A percentile compares a stretch with the other conserved stretches of the same genome.
Conservation (phyloP, 2,113 vertebrate species). For the Hiodon tergisus region DNA sequence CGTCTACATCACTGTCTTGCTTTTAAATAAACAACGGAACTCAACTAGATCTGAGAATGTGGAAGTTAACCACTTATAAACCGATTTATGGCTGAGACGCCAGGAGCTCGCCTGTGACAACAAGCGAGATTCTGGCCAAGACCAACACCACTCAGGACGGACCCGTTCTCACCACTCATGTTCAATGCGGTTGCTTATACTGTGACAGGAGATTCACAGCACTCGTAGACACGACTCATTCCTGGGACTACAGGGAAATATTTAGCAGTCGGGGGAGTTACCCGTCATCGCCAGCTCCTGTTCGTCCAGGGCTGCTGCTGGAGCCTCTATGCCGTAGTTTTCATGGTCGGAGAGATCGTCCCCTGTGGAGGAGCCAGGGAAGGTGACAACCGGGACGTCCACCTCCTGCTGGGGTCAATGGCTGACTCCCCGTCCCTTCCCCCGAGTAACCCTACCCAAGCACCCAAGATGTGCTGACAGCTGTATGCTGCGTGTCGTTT, state of each 20-base stretch:
- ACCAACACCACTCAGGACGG: background rate
- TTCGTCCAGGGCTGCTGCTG: slow-evolving; percentile 28
- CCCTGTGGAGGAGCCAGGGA: slow-evolving; percentile 10
- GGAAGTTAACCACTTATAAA: no score
- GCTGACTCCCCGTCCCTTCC: no score
- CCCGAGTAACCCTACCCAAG: no score
- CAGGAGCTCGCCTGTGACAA: no score
- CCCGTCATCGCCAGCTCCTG: slow-evolving; percentile 27
- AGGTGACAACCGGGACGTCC: no score
- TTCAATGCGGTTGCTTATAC: background rate
- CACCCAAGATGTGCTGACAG: no score
- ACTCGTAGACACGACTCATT: background rate
- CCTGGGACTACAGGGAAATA: background rate
- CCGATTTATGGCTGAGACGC: no score
- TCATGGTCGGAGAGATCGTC: slow-evolving; percentile 43
- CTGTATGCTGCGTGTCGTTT: no score
- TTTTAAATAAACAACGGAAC: background rate
- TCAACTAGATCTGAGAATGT: no score
- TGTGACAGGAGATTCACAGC: background rate
- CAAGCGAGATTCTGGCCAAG: no score
- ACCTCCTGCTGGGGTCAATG: no score
- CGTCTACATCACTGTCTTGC: background rate
- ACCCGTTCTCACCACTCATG: background rate
- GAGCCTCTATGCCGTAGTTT: slow-evolving; percentile 27
- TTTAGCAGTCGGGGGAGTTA: background rate